Conservation (phyloP, 2,113 vertebrate genomes). For the Neotoma lepida region DNA sequence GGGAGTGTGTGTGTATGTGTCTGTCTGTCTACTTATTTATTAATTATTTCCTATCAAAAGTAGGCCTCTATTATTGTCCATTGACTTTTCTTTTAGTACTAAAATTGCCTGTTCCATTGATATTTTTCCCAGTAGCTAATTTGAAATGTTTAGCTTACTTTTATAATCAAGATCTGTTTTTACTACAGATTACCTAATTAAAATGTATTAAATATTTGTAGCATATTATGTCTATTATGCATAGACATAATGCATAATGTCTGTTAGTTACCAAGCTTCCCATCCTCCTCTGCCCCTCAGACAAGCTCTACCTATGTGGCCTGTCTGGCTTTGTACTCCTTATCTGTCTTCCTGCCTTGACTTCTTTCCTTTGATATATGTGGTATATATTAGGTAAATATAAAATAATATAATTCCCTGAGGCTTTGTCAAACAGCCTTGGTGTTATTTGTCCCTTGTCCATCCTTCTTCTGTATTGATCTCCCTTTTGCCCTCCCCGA, state of each 20-base stretch:
- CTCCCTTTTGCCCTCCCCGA: background rate
- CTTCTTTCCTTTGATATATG: background rate
- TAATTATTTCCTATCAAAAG: background rate
- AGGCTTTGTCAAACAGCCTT: background rate
- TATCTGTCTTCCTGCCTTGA: background rate
- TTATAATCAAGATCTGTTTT: background rate
- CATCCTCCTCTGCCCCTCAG: background rate
- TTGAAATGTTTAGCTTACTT: slow-evolving; percentile 32
- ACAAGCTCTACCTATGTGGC: background rate
- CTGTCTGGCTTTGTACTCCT: background rate
- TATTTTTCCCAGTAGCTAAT: background rate
- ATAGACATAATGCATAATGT: background rate
- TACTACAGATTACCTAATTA: background rate
- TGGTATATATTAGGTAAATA: background rate
- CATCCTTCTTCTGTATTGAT: background rate
- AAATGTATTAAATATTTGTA: slow-evolving; percentile 10
- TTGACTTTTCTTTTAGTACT: slow-evolving; percentile 32
- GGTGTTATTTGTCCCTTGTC: background rate
- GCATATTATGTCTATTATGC: background rate
- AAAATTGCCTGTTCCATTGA: background rate
- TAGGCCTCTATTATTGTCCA: background rate
- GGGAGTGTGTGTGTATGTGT: background rate
- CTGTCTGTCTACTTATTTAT: background rate
- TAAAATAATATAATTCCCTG: background rate
- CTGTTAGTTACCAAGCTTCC: background rate